Evolutionary conservation across 23 tunicate species (phyloP).

Genomic region (Diplosoma virens): DNA sequence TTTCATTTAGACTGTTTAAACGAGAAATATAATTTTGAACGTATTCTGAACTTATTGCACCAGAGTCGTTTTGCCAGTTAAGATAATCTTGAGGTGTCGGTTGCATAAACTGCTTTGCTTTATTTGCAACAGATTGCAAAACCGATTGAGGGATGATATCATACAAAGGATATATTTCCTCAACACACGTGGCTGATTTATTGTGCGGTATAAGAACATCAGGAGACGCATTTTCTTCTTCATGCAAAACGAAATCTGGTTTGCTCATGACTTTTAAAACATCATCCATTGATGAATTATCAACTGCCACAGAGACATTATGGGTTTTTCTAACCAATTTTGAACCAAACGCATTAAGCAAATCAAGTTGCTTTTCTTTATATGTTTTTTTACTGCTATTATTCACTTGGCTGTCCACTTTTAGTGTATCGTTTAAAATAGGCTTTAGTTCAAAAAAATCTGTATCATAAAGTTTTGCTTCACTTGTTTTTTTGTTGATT

Average conservation of each 20-base stretch:
- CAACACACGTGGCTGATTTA: conserved; percentile 15
- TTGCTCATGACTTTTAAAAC: neutral
- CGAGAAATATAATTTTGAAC: too few species aligned
- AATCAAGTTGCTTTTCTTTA: conserved; percentile 21
- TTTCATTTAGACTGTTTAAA: too few species aligned
- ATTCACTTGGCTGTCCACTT: neutral
- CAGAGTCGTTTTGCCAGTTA: too few species aligned
- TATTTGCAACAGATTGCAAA: neutral
- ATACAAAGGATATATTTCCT: conserved; percentile 34
- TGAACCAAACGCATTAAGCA: conserved; percentile 28
- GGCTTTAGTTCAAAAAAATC: conserved; percentile 28
- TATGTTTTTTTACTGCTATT: neutral
- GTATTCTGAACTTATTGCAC: too few species aligned
- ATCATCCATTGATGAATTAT: neutral
- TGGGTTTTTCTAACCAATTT: neutral
- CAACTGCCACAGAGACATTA: neutral
- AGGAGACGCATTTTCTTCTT: conserved; percentile 3
- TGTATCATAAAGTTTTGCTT: conserved; percentile 32
- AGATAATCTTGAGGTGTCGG: conserved; percentile 1
- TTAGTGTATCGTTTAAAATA: neutral
- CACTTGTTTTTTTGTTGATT: conserved; percentile 27
- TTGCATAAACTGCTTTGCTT: conserved; percentile 29
- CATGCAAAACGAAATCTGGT: neutral
- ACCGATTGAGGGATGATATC: conserved; percentile 25
- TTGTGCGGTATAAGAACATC: conserved; percentile 10